phyloP scores from a whole-genome alignment of 2,888 invertebrate species.

The Schrankia costaestrigalis region DNA sequence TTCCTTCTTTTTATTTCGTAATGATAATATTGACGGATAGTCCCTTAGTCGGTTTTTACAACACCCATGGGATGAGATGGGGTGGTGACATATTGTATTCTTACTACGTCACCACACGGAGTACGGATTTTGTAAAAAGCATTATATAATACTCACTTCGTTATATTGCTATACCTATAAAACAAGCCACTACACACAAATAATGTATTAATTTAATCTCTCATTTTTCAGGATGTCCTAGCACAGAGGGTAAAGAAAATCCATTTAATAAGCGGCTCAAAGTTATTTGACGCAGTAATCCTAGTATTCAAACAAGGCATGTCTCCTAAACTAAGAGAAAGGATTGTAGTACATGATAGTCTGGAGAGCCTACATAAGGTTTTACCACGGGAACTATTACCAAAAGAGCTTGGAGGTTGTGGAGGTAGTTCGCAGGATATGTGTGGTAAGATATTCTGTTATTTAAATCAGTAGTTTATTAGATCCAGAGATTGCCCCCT shows the following conservation, averaged over 20 bases:
- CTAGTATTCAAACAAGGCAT: constrained; percentile 1
- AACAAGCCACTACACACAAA: no score
- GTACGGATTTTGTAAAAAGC: no score
- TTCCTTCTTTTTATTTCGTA: no score
- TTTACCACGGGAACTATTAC: neutral
- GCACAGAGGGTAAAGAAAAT: constrained; percentile 5
- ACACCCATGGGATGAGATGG: no score
- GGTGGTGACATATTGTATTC: no score
- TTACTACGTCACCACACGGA: no score
- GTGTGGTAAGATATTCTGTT: neutral
- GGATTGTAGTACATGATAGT: constrained; percentile 2
- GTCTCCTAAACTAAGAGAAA: constrained; percentile 4
- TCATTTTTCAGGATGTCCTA: constrained; percentile 1
- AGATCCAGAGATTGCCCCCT: no score
- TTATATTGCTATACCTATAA: no score
- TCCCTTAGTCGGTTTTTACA: no score
- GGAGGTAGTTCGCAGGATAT: constrained; percentile 1
- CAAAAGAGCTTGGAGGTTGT: constrained; percentile 2
- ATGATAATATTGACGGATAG: no score
- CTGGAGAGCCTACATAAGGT: constrained; percentile 2
- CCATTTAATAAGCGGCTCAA: constrained; percentile 3
- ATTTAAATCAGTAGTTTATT: no score
- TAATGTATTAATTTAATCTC: no score
- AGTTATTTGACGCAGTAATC: neutral
- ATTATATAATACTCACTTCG: neutral